Evolutionary conservation across 2,113 vertebrate species (phyloP), one percentile per base, ranked within the genome.

Genomic region (Lepidothrix coronata): DNA sequence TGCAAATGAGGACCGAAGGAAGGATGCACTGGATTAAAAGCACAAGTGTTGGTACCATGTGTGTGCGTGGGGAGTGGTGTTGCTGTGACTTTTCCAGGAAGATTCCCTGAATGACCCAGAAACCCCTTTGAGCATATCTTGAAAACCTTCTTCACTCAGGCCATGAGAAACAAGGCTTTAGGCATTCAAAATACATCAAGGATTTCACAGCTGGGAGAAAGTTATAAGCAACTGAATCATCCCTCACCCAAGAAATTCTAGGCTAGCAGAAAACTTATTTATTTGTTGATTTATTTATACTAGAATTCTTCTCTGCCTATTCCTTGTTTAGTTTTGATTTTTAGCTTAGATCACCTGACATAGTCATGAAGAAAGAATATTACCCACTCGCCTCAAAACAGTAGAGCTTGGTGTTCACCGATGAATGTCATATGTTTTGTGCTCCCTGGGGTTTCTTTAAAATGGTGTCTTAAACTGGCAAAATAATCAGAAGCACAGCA

Each of bases 211-310:
- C 70, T 91, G 44, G 58, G 74, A 76, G 46, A 84, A 82, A 77
- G n/a, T 77, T 96, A 39, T 3, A 31, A 91, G 88, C 73, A 87
- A 77, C 37, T 54, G 81, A 89, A 77, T 84, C 49, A 89, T 52
- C 67, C 81, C 85, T 74, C 4, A 2, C 62, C 49, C 59, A 62
- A 86, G 61, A 90, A 91, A 76, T 73, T 84, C 62, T 86, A 81
- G 65, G 63, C 57, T 91, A 66, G 59, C 70, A 95, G 73, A 63
- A 89, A 66, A 57, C 63, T 67, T 95, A 85, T 94, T 95, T 96
- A 88, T 97, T 96, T 96, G 76, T 87, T 96, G 88, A 59, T 92
- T 90, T 96, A 96, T 97, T 97, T 97, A 94, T 96, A 94, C 81
- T 48, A 74, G 70, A 80, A 70, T 93, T 79, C 84, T 96, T 77